Conservation (phyloP, 2,113 vertebrate genomes). For the Pterocles orientalis region DNA sequence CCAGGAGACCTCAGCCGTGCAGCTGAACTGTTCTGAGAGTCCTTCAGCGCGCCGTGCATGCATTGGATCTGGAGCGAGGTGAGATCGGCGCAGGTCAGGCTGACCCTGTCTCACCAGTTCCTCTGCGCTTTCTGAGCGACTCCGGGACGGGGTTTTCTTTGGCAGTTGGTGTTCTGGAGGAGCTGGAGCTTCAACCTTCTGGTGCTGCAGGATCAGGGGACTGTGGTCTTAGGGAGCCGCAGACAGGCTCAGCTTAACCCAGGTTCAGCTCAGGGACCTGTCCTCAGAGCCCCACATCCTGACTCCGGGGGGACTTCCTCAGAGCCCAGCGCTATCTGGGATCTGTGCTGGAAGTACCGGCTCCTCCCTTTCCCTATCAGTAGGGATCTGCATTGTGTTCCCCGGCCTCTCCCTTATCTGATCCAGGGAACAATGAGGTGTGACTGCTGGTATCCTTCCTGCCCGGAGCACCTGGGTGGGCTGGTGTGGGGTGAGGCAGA, state of each 20-base stretch:
- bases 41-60: neutral
- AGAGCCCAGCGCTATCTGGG: neutral
- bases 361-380: slow-evolving; percentile 63
- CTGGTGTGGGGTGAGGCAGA: neutral
- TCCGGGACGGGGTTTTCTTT: neutral
- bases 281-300: neutral
- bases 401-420: slow-evolving; percentile 19
- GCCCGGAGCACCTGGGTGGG: neutral
- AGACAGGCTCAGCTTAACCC: neutral
- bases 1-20: accelerated
- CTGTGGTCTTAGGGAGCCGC: too few relatives aligned
- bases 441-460: slow-evolving; percentile 47
- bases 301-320: neutral
- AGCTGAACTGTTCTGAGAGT: neutral
- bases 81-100: neutral
- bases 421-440: slow-evolving; percentile 31
- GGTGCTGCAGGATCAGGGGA: neutral
- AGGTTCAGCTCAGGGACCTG: neutral
- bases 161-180: neutral
- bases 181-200: neutral
- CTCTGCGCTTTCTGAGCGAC: neutral
- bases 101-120: neutral
- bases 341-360: slow-evolving; percentile 2
- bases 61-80: neutral
- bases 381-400: slow-evolving; percentile 47